These are phyloP conservation scores for Mechanitis messenoides DNA, from an alignment of 2,888 invertebrate species.

Conservation along the genomic window DNA sequence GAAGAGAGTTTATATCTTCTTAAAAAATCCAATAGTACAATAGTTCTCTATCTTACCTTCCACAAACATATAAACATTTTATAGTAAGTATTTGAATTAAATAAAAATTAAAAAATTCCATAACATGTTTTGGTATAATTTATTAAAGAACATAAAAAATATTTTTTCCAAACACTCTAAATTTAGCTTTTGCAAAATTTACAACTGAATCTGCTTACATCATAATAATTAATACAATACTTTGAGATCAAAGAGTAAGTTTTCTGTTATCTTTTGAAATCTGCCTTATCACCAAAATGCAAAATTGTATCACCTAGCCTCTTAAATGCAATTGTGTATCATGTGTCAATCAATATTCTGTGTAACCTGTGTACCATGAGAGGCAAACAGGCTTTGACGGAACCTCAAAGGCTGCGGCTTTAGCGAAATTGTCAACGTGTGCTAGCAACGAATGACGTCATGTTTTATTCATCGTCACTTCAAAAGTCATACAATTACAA, in stretches of 20 bases:
- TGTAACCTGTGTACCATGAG: conserved; percentile 34
- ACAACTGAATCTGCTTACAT: no score
- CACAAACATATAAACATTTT: no score
- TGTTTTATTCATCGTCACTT: conserved; percentile 36
- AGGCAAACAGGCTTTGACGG: conserved; percentile 42
- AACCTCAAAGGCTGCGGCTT: conserved; percentile 36
- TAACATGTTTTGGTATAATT: no score
- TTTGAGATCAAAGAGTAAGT: background rate
- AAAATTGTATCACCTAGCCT: conserved; percentile 8
- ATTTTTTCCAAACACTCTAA: no score
- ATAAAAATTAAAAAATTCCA: no score
- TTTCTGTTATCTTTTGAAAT: background rate
- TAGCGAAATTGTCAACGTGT: conserved; percentile 41
- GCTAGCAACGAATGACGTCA: conserved; percentile 34
- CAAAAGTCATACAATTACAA: conserved; percentile 15
- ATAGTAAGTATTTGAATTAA: no score
- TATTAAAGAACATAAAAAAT: no score
- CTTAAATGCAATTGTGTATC: conserved; percentile 26
- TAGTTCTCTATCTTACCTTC: no score
- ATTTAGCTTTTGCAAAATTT: no score
- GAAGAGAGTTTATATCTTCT: no score
- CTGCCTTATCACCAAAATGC: background rate
- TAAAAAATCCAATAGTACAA: no score
- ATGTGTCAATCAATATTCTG: conserved; percentile 38
- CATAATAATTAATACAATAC: no score